Evolutionary conservation across 2,888 invertebrate genomes (phyloP), one percentile per base, ranked within the genome.

Genomic region (Nomada ferruginata): DNA sequence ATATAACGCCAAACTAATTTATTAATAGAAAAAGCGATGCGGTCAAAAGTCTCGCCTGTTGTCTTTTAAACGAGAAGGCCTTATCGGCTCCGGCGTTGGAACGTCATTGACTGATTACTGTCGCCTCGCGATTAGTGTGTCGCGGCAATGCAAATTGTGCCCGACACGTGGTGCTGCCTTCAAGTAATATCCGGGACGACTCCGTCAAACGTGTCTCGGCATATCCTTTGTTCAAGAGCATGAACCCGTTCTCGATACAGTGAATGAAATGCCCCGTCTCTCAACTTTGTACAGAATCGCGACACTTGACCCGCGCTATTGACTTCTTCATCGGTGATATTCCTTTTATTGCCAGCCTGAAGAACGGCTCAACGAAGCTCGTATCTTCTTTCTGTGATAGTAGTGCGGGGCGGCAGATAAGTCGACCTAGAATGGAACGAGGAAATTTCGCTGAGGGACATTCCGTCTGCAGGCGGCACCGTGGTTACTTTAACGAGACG

Each of bases 111-210:
- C 36, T 52, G 82, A 82, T 83, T 76, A 57, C 81, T 76, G 77
- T 85, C 79, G 60, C 60, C 65, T 36, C 65, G 55, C 75, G 64
- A 59, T 44, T 55, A 55, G 55, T 23, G 23, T 23, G 23, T 23
- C 23, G 64, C 61, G 66, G 64, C 84, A 79, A 87, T 87, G 84
- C 77, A 82, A 85, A 85, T 76, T 74, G 74, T 68, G 66, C 76
- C 74, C 66, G 82, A 84, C 87, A 80, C 66, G 82, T 80, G 87
- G 66, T 80, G 76, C 78, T 36, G 36, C 78, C 47, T 72, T 87
- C 82, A 79, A 87, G 87, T 87, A 85, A 80, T 76, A 76, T 36
- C 29, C 29, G 29, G 29, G 72, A 2, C 79, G 70, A 65, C 73
- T 70, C 61, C 78, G 74, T 47, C 76, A 57, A 84, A 74, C 85